A percentile compares a stretch with the other conserved stretches of the same genome.
Conservation (phyloP, 2,797 vertebrate species). For the Pachyuromys duprasi region DNA sequence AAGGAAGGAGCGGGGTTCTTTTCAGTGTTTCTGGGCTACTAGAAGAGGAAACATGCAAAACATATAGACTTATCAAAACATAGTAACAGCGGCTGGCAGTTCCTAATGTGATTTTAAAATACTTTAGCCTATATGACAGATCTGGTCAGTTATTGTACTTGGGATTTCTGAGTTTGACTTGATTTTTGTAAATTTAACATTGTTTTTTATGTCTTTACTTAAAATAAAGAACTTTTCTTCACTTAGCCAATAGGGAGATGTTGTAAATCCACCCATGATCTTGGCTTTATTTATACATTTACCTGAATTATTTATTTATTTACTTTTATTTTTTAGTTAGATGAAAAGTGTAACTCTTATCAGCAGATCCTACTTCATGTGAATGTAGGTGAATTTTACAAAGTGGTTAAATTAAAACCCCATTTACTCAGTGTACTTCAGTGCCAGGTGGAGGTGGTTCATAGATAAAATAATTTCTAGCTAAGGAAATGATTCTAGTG, state of each 20-base stretch:
- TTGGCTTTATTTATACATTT: constrained; percentile 46
- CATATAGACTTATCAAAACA: background rate
- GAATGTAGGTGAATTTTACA: background rate
- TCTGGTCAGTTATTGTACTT: constrained; percentile 43
- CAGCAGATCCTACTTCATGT: constrained; percentile 17
- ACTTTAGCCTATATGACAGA: background rate
- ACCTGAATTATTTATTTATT: background rate
- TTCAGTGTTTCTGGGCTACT: background rate
- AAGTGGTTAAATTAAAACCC: constrained; percentile 40
- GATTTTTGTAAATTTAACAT: constrained; percentile 48
- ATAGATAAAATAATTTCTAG: constrained; percentile 30
- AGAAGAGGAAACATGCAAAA: background rate
- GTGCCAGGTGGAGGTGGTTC: background rate
- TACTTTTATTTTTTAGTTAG: background rate
- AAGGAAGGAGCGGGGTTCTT: constrained; percentile 50
- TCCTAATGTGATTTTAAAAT: constrained; percentile 21
- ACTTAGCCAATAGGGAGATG: background rate
- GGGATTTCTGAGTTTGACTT: constrained; percentile 51
- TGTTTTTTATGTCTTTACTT: constrained; percentile 53
- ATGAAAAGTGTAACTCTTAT: constrained; percentile 33
- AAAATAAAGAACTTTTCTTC: constrained; percentile 40
- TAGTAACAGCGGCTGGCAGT: background rate
- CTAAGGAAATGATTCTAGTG: constrained; percentile 31
- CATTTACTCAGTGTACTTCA: constrained; percentile 10
- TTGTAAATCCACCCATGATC: constrained; percentile 16